These are phyloP conservation scores for Simalia tracyae DNA, from an alignment of 2,797 vertebrate genomes.

Conservation along the genomic window DNA sequence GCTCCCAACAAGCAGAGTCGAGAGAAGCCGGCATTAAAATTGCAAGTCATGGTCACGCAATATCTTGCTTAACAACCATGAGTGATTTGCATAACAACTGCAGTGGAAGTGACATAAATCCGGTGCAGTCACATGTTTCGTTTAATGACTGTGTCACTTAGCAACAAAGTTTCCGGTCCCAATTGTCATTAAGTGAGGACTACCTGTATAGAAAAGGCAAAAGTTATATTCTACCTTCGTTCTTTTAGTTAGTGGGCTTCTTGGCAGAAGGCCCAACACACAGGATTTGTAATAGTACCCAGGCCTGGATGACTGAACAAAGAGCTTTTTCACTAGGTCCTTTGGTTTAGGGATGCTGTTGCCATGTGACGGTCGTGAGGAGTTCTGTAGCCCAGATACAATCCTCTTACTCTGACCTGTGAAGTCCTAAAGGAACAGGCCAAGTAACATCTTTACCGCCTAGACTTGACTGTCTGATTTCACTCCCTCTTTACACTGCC, in stretches of 20 bases:
- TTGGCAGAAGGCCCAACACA: background rate
- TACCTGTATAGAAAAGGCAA: background rate
- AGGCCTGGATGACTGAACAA: background rate
- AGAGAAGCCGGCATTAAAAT: background rate
- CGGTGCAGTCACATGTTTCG: background rate
- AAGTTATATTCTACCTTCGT: background rate
- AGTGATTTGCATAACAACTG: background rate
- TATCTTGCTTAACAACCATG: background rate
- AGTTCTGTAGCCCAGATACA: background rate
- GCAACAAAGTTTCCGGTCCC: background rate
- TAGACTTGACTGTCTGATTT: background rate
- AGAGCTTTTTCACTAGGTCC: background rate
- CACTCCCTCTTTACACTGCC: background rate
- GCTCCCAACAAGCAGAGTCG: no score
- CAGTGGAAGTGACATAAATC: background rate
- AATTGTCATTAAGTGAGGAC: background rate
- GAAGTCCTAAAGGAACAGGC: background rate
- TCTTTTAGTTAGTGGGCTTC: background rate
- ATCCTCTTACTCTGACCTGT: background rate
- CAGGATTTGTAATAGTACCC: background rate
- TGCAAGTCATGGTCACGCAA: background rate
- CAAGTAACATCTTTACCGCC: background rate
- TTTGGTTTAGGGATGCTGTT: background rate
- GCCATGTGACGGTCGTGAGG: background rate
- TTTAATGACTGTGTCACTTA: background rate